These are phyloP conservation scores for Papilio xuthus DNA, from an alignment of 1,140 invertebrate genomes.

Conservation along the genomic window DNA sequence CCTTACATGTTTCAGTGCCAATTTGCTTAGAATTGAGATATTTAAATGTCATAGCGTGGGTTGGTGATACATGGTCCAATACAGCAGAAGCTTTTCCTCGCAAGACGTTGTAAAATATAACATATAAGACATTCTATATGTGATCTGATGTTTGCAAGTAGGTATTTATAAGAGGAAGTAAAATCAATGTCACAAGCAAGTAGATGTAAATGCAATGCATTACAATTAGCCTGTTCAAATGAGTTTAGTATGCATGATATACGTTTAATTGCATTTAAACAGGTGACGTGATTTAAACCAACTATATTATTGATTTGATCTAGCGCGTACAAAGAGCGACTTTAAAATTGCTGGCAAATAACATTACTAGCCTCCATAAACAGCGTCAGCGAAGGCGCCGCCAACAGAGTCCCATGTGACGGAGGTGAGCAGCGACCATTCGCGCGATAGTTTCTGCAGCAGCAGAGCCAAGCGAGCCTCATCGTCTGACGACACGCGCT, in stretches of 20 bases:
- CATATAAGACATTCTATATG: neutral
- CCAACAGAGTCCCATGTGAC: constrained; percentile 86
- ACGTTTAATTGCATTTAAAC: neutral
- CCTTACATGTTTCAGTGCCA: neutral
- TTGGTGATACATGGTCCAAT: neutral
- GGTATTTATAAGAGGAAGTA: neutral
- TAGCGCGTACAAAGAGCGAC: neutral
- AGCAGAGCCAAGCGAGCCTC: constrained; percentile 85
- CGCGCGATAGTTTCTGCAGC: constrained; percentile 86
- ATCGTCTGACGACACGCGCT: constrained; percentile 87
- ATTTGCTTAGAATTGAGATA: neutral
- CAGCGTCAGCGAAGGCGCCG: constrained; percentile 84
- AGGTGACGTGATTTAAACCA: neutral
- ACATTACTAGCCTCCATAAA: constrained; percentile 80
- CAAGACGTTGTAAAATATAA: neutral
- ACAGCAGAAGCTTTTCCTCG: neutral
- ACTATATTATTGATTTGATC: neutral
- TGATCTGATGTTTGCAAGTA: neutral
- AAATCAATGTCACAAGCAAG: neutral
- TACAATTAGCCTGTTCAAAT: neutral
- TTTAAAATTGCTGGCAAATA: no score
- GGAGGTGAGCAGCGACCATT: constrained; percentile 88
- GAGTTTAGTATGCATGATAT: constrained; percentile 1
- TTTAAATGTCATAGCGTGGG: neutral
- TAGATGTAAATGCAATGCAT: neutral